These are phyloP conservation scores for Turritopsis rubra DNA, from an alignment of 30 jellyfish, hydroid and myxozoan species.

Conservation along the genomic window DNA sequence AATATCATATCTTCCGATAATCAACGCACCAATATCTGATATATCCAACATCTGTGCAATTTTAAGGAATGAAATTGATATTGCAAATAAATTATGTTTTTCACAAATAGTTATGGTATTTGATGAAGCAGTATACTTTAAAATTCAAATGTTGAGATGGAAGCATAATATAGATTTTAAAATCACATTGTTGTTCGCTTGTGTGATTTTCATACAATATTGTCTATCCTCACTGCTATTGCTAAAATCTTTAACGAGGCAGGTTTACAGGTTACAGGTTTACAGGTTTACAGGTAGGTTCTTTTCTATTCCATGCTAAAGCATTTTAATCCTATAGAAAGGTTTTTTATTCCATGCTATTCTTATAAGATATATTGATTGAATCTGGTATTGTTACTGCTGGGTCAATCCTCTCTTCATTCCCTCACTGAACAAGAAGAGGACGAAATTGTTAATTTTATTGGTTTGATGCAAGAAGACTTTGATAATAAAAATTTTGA, in stretches of 20 bases:
- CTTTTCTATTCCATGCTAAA: too few species aligned
- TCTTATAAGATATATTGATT: too few species aligned
- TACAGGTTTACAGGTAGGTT: too few species aligned
- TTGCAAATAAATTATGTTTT: background rate
- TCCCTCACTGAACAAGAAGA: too few species aligned
- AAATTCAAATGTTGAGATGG: slow-evolving; percentile 52
- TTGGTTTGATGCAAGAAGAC: slow-evolving; percentile 3
- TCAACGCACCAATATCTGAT: too few species aligned
- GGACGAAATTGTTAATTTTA: background rate
- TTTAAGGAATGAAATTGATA: background rate
- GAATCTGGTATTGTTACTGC: too few species aligned
- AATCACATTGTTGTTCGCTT: slow-evolving; percentile 32
- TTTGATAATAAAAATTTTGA: background rate
- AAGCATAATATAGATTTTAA: slow-evolving; percentile 18
- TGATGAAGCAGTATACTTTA: slow-evolving; percentile 54
- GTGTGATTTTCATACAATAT: slow-evolving; percentile 59
- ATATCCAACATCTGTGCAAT: background rate
- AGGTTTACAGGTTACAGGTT: slow-evolving; percentile 24
- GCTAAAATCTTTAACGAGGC: slow-evolving; percentile 43
- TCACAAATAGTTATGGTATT: background rate
- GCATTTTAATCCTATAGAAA: too few species aligned
- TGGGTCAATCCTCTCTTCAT: too few species aligned
- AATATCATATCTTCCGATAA: too few species aligned
- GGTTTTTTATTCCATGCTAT: too few species aligned
- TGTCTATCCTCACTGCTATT: slow-evolving; percentile 54